Base-by-base conservation (phyloP, 2,888 invertebrate species). In the Nomada lathburiana region DNA sequence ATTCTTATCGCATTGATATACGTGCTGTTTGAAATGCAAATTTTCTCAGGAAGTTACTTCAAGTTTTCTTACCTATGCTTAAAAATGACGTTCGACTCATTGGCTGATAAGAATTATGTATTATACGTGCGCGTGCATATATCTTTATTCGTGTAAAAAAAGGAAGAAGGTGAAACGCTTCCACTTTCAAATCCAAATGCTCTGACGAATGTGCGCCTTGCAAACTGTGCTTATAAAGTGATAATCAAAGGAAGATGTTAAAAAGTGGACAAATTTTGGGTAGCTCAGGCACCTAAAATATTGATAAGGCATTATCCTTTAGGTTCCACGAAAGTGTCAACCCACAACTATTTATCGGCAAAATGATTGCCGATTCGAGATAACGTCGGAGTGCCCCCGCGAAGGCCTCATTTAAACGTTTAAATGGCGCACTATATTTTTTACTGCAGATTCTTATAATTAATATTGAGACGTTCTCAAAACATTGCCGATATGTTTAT, bases 1-100 rank as follows among this genome's bases (percentile, higher is more conserved):
- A 44, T 62, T n/a, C 9, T 70, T 4, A 47, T n/a, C 55, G 62
- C 53, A 55, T n/a, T 50, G 18, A 59, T 63, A 65, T 65, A 72
- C 74, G 65, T 63, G 82, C 73, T 67, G 69, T 67, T 77, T 67
- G n/a, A 11, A 70, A 72, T 52, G 78, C 64, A 76, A 72, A 63
- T 83, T 77, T 71, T 81, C 81, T 86, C 80, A 78, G 80, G 82
- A 83, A 82, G 80, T 78, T 62, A 71, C 83, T 88, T 87, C 87
- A 84, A 87, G 84, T 88, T 78, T 87, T 88, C 87, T 87, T 88
- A 75, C 82, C 57, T 26, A 68, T 75, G 65, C 67, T 53, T 57
- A 29, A 52, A 78, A 59, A 77, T 44, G 36, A 60, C 36, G 78
- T 77, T 80, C 78, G 80, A 74, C 73, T 78, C 69, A 75, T 84